Evolutionary conservation across 2,797 vertebrate genomes (phyloP), one percentile per base, ranked within the genome.

Genomic region (Acropternis orthonyx): DNA sequence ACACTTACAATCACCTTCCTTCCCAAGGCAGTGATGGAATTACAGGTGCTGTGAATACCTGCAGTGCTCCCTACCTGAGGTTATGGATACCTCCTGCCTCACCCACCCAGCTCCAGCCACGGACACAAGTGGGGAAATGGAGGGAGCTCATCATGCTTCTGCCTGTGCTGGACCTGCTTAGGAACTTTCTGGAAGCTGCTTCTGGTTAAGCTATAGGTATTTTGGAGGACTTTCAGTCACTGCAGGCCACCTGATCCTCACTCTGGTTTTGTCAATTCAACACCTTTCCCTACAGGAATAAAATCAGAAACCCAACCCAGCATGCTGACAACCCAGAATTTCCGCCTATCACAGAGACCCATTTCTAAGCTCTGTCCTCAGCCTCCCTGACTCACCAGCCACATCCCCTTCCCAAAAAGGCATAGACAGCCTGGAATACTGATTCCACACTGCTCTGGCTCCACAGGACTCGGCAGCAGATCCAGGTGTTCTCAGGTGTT

Each of bases 381-480:
- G n/a, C 32, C 52, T 88, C 62, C 62, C 44, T 14, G 7, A 41
- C 21, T 65, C 39, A 41, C 15, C 58, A 16, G 11, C 20, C 19
- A 7, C 5, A 56, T 1, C 19, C 12, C 4, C 59, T 59, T 41
- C 19, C 59, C 52, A 41, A 24, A 54, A 28, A 44, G 46, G 41
- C 39, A 24, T 8, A 23, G 30, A 34, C 26, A 66, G 22, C 26
- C 39, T 41, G 34, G 11, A 78, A 36, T 23, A 32, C 19, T 24
- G 39, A 54, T 14, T 66, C 34, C 59, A 59, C 12, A 12, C 59
- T 78, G 73, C 58, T 66, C 73, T 20, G 80, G 58, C 41, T 69
- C 32, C 16, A 0, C 0, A 2, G 1, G 20, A 19, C 37, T 34
- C 0, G 0, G 6, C 0, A 0, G 14, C 20, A 56, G n/a, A 54